phyloP scores from a whole-genome alignment of 2,113 vertebrate species.

The Hippoglossus stenolepis region DNA sequence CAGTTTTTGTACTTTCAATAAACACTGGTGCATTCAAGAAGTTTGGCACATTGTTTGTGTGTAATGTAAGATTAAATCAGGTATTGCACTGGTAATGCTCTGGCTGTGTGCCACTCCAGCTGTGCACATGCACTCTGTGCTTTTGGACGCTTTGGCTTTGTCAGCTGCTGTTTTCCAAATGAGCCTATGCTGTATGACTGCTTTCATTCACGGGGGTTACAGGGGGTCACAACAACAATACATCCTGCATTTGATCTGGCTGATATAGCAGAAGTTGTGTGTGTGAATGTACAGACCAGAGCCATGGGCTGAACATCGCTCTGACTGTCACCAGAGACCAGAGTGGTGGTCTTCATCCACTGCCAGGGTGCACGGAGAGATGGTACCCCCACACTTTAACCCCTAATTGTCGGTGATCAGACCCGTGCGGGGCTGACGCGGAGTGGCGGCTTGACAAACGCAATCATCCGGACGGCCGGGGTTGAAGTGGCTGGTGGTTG shows the following conservation, averaged over 20 bases:
- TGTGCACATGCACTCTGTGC: background rate
- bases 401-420: conserved; percentile 83
- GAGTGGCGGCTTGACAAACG: conserved; percentile 86
- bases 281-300: background rate
- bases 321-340: conserved; percentile 1
- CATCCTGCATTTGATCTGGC: background rate
- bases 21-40: background rate
- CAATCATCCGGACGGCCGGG: conserved; percentile 82
- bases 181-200: background rate
- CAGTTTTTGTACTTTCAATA: background rate
- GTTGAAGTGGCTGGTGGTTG: conserved; percentile 82
- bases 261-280: background rate
- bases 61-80: background rate
- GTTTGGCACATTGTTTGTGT: background rate
- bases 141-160: background rate
- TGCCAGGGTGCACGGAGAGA: conserved; percentile 7
- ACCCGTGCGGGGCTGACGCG: conserved; percentile 71
- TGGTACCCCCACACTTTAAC: conserved; percentile 41
- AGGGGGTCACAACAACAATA: conserved; percentile 7
- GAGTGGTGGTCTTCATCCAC: conserved; percentile 1
- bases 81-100: background rate
- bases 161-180: conserved; percentile 4
- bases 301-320: background rate
- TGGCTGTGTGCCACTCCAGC: background rate
- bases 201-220: background rate